These are phyloP conservation scores for Pyrgus malvae DNA, from an alignment of 2,888 invertebrate species.

Conservation along the genomic window DNA sequence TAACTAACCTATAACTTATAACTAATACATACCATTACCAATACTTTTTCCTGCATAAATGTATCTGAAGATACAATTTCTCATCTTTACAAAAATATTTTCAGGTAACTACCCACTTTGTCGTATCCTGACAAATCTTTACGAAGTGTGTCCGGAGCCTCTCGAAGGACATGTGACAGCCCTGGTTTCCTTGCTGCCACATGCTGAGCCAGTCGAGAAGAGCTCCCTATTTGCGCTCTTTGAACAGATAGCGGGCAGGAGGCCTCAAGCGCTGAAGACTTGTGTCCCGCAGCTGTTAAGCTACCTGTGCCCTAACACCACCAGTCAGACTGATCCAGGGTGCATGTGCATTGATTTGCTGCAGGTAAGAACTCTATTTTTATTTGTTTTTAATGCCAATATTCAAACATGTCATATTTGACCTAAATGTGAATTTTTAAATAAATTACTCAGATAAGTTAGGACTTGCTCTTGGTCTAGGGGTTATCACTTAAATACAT, in stretches of 20 bases:
- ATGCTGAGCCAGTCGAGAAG: slow-evolving; percentile 93
- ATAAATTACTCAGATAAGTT: too few relatives aligned
- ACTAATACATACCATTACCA: too few relatives aligned
- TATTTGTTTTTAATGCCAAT: background rate
- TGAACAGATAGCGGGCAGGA: slow-evolving; percentile 90
- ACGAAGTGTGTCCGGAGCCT: slow-evolving; percentile 92
- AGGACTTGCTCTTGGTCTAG: too few relatives aligned
- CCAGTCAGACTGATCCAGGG: slow-evolving; percentile 61
- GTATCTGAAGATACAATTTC: background rate
- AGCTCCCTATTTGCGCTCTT: slow-evolving; percentile 91
- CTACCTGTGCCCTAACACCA: slow-evolving; percentile 81
- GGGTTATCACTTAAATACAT: too few relatives aligned
- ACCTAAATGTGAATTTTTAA: too few relatives aligned
- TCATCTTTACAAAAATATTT: background rate
- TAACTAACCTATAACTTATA: too few relatives aligned
- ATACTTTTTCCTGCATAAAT: too few relatives aligned
- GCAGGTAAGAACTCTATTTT: slow-evolving; percentile 49
- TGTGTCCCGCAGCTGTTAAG: slow-evolving; percentile 92
- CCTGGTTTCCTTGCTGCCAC: slow-evolving; percentile 89
- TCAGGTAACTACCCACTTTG: slow-evolving; percentile 93
- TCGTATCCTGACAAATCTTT: slow-evolving; percentile 94
- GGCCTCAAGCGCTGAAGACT: slow-evolving; percentile 90
- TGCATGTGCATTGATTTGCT: slow-evolving; percentile 75
- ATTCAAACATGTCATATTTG: too few relatives aligned
- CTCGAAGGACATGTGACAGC: slow-evolving; percentile 92